Evolutionary conservation across 2,888 invertebrate genomes (phyloP), one percentile per base, ranked within the genome.

Genomic region (Onthophagus sagittarius): DNA sequence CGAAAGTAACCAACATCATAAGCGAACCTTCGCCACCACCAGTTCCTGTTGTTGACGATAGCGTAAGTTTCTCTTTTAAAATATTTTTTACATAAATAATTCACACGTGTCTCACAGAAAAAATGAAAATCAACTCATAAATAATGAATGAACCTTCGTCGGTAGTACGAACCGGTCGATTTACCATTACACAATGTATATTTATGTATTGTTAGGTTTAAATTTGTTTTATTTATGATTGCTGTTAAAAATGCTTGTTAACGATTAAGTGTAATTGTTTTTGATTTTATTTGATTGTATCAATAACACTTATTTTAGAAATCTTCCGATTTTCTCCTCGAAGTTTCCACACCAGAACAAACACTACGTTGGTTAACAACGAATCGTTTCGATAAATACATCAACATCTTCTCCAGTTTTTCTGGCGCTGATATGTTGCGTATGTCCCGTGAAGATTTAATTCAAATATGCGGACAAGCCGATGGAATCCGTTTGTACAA

Each of bases 401-500:
- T 91, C 15, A 86, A 90, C 71, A 93, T 94, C 0, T 96, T 97
- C 84, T 88, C 92, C 75, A 94, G 93, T 83, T 97, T 95, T 86
- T 93, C 94, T 62, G 97, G 95, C 14, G 90, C 94, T 15, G 98
- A 98, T 86, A 89, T 98, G 82, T 87, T 98, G 78, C 91, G 96
- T 84, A 88, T 98, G 84, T 93, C 94, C 0, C 91, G 96, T 65
- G 96, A 97, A 76, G 98, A 98, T 86, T 88, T 98, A 63, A 95
- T 97, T 73, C 95, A 97, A 86, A 96, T 98, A 74, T 97, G 97
- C 84, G 97, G 97, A 0, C 88, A 97, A 75, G 94, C 96, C 62
- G 97, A 98, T 84, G 98, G 98, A 3, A 97, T 98, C 74, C 90
- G 98, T 78, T 89, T 98, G 75, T 96, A 92, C 86, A 98, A 98